Evolutionary conservation across 2,113 vertebrate genomes (phyloP).

Genomic region (Steatornis caripensis): DNA sequence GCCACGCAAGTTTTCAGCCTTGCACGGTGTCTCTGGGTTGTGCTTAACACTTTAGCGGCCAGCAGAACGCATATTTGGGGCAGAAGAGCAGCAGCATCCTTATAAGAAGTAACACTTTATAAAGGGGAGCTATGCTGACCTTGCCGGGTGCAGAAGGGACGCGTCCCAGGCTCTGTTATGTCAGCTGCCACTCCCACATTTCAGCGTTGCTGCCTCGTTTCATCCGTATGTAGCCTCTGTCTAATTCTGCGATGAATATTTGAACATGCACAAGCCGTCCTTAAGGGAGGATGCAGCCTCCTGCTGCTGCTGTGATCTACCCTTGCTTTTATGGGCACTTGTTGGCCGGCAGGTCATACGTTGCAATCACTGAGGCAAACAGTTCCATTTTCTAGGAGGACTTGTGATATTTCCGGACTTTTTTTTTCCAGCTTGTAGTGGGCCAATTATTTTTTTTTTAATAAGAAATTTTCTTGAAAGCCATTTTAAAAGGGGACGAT

Average conservation of each 20-base stretch:
- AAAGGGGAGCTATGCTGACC: too few species aligned
- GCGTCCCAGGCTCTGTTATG: not conserved
- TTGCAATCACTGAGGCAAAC: not conserved
- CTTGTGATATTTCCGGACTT: not conserved
- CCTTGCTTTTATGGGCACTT: not conserved
- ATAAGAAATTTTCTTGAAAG: not conserved
- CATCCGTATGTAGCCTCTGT: not conserved
- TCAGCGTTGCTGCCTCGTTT: not conserved
- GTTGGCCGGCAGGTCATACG: not conserved
- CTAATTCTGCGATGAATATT: not conserved
- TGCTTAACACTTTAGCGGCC: not conserved
- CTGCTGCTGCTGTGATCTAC: not conserved
- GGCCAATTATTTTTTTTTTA: not conserved
- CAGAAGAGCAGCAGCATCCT: not conserved
- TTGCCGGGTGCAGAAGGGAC: not conserved
- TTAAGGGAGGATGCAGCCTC: not conserved
- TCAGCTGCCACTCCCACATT: not conserved
- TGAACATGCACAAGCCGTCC: not conserved
- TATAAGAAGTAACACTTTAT: rapidly evolving
- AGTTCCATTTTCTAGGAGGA: not conserved
- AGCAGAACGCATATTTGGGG: not conserved
- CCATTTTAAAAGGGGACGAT: not conserved
- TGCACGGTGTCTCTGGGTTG: not conserved
- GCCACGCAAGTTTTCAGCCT: not conserved
- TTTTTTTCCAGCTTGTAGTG: not conserved